phyloP scores from a whole-genome alignment of 2,888 invertebrate genomes.

The Megaustenia siamemsis region DNA sequence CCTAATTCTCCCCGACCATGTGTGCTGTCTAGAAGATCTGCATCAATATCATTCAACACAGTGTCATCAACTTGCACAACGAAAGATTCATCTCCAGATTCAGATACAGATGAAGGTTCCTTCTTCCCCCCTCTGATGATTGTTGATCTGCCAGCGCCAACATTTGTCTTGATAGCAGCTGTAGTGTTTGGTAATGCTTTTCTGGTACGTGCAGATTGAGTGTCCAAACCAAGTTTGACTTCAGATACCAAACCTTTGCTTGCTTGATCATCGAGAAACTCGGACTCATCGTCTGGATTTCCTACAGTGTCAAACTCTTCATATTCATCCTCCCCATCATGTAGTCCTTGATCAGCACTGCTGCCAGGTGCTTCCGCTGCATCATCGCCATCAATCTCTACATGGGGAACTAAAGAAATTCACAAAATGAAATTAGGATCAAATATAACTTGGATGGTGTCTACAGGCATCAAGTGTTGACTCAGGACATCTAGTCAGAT shows the following conservation, averaged over 20 bases:
- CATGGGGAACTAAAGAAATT: slow-evolving; percentile 55
- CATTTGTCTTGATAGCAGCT: background rate
- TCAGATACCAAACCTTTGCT: background rate
- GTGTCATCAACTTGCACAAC: slow-evolving; percentile 80
- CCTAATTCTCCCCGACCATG: slow-evolving; percentile 48
- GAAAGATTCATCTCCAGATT: slow-evolving; percentile 77
- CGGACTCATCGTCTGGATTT: slow-evolving; percentile 34
- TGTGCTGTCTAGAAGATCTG: slow-evolving; percentile 70
- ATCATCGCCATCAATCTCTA: slow-evolving; percentile 32
- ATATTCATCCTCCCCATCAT: background rate
- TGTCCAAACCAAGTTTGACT: background rate
- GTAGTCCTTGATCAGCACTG: slow-evolving; percentile 30
- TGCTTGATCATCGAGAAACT: slow-evolving; percentile 26
- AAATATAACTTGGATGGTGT: slow-evolving; percentile 48
- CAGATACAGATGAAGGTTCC: slow-evolving; percentile 56
- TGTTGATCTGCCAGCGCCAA: slow-evolving; percentile 25
- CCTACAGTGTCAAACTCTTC: slow-evolving; percentile 33
- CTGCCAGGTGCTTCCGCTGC: background rate
- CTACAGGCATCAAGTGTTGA: slow-evolving; percentile 44
- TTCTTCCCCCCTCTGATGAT: slow-evolving; percentile 31
- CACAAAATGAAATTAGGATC: slow-evolving; percentile 51
- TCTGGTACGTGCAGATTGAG: background rate
- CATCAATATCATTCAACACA: slow-evolving; percentile 78
- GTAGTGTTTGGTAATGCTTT: background rate
- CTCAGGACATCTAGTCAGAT: slow-evolving; percentile 38